Evolutionary conservation across 1,140 invertebrate genomes (phyloP), one percentile per base, ranked within the genome.

Genomic region (Meloidogyne hapla): DNA sequence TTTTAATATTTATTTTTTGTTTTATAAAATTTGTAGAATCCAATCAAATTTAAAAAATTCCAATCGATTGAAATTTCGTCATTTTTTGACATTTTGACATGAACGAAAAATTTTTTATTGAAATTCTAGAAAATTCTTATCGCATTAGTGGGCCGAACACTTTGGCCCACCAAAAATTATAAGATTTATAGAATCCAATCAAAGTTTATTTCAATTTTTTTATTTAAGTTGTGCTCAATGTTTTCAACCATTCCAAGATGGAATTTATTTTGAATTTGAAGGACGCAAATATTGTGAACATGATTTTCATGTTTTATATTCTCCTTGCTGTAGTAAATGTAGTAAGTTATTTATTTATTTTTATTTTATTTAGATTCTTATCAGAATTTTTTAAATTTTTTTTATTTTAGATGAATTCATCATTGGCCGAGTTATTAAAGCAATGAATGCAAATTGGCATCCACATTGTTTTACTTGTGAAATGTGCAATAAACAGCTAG

Each of bases 391-490:
- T 13, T 10, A 10, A 6, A 48, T 18, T 48, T n/a, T 48, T 48
- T 48, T 48, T 75, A 13, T 75, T 18, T 40, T 66, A 86, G 84
- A 84, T 67, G 85, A 87, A 65, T 87, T 87, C 42, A 86, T 86
- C 70, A 81, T 87, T 63, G 84, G 95, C 0, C 91, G 96, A 74
- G 97, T 99, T 0, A 99, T 99, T 80, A 99, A 99, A 88, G 97
- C 97, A 1, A 97, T 99, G 94, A 96, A 97, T 85, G 92, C 93
- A 3, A 97, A 93, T 87, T 99, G 96, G 96, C 97, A 99, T 89
- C 95, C 96, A 1, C 91, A 92, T 71, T 99, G 97, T 88, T 99
- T 99, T 90, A 91, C 93, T 2, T 99, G 97, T 88, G 93, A 98
- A 87, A 90, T 94, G 81, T 99, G 97, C 87, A 90, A 91, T 75